A percentile compares a stretch with the other conserved stretches of the same genome.
These are phyloP conservation scores for Psilopsiagon aymara DNA, from an alignment of 2,113 vertebrate species.

Conservation along the genomic window DNA sequence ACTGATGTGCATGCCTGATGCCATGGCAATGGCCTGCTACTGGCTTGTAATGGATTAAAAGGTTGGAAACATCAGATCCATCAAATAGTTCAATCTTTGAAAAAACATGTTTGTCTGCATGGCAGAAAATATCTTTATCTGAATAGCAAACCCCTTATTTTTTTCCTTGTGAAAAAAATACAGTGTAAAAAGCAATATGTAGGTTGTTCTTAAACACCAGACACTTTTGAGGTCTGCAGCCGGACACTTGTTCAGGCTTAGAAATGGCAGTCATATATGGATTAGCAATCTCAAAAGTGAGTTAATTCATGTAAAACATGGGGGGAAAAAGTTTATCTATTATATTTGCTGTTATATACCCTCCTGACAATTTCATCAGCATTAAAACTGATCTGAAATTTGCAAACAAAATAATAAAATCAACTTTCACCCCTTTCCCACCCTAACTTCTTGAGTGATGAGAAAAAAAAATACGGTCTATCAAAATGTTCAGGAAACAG, in stretches of 20 bases:
- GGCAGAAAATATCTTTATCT: not conserved
- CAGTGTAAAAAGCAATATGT: not conserved
- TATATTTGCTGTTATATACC: not conserved
- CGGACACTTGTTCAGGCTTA: not conserved
- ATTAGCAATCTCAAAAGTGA: not conserved
- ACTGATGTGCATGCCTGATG: not conserved
- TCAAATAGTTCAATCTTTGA: not conserved
- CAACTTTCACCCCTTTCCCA: rapidly evolving
- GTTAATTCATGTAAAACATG: not conserved
- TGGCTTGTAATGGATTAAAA: not conserved
- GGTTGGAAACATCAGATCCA: not conserved
- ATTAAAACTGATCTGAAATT: not conserved
- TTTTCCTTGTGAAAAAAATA: not conserved
- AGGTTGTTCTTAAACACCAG: not conserved
- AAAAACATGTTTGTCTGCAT: not conserved
- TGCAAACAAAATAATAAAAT: not conserved
- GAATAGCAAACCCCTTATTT: not conserved
- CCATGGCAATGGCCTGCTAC: not conserved
- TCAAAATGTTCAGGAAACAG: not conserved
- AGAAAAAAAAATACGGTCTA: not conserved
- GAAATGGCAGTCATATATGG: not conserved
- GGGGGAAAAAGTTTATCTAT: rapidly evolving
- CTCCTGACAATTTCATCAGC: not conserved
- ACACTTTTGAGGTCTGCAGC: not conserved
- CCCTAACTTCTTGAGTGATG: not conserved